Conservation (phyloP, 2,113 vertebrate species). For the Heterotilapia buettikoferi region DNA sequence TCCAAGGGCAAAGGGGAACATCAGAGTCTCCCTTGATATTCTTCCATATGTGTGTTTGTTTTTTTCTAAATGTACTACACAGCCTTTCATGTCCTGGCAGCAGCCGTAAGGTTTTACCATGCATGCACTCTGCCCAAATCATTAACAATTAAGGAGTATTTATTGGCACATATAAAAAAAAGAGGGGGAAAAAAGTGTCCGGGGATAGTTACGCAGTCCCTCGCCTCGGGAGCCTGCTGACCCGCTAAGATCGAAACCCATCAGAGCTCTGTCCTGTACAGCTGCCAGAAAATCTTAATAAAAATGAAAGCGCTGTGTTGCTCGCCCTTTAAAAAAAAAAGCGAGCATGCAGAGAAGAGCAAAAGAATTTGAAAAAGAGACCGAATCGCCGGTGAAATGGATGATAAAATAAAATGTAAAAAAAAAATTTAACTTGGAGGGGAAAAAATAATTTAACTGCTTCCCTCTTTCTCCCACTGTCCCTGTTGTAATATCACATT, state of each 20-base stretch:
- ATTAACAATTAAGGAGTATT: constrained; percentile 29
- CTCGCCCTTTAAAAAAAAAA: not conserved
- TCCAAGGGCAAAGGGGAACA: not conserved
- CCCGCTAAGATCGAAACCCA: constrained; percentile 15
- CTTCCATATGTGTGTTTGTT: not conserved
- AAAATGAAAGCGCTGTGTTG: not conserved
- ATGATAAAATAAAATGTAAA: not conserved
- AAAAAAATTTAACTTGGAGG: not conserved
- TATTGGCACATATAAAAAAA: constrained; percentile 15
- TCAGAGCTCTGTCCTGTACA: constrained; percentile 5
- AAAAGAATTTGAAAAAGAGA: not conserved
- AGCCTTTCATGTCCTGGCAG: not conserved
- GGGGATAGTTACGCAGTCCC: not conserved
- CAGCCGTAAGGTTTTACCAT: not conserved
- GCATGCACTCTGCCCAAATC: not conserved
- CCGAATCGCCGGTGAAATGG: not conserved
- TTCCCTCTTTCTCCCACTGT: not conserved
- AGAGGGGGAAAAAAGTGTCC: not conserved
- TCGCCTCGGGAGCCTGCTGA: not conserved
- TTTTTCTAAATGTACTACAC: not conserved
- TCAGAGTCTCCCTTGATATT: not conserved
- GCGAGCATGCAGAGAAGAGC: not conserved
- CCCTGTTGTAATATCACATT: constrained; percentile 32
- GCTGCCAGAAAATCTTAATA: constrained; percentile 11
- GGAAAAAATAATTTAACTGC: not conserved